Evolutionary conservation across 2,888 invertebrate genomes (phyloP).

Genomic region (Danaus chrysippus): DNA sequence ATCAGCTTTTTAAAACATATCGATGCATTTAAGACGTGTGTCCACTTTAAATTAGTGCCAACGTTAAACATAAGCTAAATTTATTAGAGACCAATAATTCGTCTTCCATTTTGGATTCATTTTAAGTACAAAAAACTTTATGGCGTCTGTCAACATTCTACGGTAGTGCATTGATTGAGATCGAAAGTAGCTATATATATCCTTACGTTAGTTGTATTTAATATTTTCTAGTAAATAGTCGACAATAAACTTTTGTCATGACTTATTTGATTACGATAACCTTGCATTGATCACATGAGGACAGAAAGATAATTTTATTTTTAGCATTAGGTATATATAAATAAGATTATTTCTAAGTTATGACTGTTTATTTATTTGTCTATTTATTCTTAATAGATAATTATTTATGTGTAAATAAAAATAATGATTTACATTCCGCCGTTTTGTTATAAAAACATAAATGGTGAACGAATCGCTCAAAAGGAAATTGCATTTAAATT

Average conservation of each 20-base stretch:
- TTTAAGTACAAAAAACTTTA: not conserved
- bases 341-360: slow-evolving; percentile 39
- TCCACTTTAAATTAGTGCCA: slow-evolving; percentile 59
- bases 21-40: slow-evolving; percentile 39
- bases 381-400: slow-evolving; percentile 61
- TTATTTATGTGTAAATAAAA: slow-evolving; percentile 66
- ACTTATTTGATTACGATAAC: slow-evolving; percentile 1
- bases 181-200: not conserved
- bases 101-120: slow-evolving; percentile 32
- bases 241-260: not conserved
- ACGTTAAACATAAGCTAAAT: slow-evolving; percentile 38
- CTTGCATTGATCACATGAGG: slow-evolving; percentile 19
- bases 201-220: not conserved
- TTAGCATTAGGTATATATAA: slow-evolving; percentile 34
- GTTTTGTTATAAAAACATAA: slow-evolving; percentile 18
- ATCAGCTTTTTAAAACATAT: slow-evolving; percentile 45
- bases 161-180: not conserved
- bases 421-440: slow-evolving; percentile 52
- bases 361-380: slow-evolving; percentile 69
- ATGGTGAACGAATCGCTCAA: not conserved
- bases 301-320: slow-evolving; percentile 5
- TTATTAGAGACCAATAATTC: slow-evolving; percentile 27
- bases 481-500: not conserved
- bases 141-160: not conserved
- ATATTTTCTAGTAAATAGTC: not conserved